phyloP scores from a whole-genome alignment of 2,888 invertebrate species.

The Platypus cylindrus region DNA sequence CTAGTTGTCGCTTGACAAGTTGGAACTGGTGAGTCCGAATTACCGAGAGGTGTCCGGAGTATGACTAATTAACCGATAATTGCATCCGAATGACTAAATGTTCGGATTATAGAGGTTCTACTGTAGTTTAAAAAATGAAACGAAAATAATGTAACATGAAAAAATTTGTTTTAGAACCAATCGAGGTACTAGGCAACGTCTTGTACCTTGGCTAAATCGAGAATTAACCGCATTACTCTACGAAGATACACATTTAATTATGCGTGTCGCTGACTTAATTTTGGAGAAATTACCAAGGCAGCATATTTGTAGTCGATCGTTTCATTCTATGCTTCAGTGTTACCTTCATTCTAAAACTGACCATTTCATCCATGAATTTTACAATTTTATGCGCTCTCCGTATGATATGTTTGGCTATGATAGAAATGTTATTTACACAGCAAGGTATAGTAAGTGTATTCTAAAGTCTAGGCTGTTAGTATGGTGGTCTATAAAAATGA shows the following conservation, averaged over 20 bases:
- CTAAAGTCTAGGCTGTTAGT: no score
- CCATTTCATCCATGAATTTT: conserved; percentile 84
- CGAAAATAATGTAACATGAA: no score
- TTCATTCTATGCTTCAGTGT: conserved; percentile 54
- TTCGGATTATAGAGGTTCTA: no score
- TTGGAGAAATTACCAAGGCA: conserved; percentile 53
- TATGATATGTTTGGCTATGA: conserved; percentile 79
- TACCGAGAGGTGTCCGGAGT: no score
- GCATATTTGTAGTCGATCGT: conserved; percentile 55
- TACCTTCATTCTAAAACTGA: conserved; percentile 60
- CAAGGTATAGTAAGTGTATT: conserved; percentile 16
- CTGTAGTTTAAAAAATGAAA: no score
- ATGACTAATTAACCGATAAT: no score
- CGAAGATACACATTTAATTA: conserved; percentile 49
- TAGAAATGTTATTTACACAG: conserved; percentile 53
- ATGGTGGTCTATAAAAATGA: no score
- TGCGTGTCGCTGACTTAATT: conserved; percentile 53
- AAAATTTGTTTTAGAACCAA: conserved; percentile 55
- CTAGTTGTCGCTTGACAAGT: no score
- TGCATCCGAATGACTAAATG: no score
- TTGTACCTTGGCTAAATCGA: conserved; percentile 79
- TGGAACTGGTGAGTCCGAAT: no score
- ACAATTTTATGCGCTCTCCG: conserved; percentile 74
- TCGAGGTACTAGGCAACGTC: conserved; percentile 66
- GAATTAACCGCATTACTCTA: conserved; percentile 68